phyloP scores from a whole-genome alignment of 2,113 vertebrate genomes.

The Microcebus tavaratra region DNA sequence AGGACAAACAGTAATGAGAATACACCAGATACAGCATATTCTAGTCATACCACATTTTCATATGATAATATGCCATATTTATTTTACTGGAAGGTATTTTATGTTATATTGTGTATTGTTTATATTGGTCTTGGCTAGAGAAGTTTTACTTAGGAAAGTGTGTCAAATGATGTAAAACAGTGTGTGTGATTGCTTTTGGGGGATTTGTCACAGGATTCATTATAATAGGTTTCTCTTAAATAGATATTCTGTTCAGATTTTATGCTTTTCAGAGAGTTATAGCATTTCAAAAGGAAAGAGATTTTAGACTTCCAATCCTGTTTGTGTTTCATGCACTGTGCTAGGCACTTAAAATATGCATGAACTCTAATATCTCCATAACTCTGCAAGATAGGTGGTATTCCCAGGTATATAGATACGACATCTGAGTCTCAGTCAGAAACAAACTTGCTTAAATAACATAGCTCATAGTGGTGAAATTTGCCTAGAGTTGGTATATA shows the following conservation, averaged over 20 bases:
- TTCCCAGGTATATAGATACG: background rate
- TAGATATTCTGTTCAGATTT: background rate
- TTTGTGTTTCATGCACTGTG: background rate
- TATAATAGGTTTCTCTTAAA: conserved; percentile 24
- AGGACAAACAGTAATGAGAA: conserved; percentile 11
- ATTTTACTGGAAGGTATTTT: conserved; percentile 3
- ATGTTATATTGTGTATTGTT: conserved; percentile 1
- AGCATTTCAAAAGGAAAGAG: conserved; percentile 29
- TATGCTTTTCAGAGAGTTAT: conserved; percentile 16
- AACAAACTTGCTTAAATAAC: conserved; percentile 22
- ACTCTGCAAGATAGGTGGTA: conserved; percentile 10
- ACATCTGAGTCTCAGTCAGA: background rate
- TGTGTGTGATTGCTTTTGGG: background rate
- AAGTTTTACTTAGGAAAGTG: conserved; percentile 33
- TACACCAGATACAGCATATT: background rate
- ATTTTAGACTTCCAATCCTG: background rate
- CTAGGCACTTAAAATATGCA: background rate
- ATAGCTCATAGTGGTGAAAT: conserved; percentile 1
- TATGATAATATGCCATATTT: background rate
- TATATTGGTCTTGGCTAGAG: conserved; percentile 37
- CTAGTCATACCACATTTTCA: conserved; percentile 3
- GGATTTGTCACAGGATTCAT: conserved; percentile 15
- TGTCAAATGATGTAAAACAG: background rate
- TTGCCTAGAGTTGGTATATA: background rate
- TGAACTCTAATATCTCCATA: conserved; percentile 4